Evolutionary conservation across 1,140 invertebrate species (phyloP).

Genomic region (Tetramorium simillimum): DNA sequence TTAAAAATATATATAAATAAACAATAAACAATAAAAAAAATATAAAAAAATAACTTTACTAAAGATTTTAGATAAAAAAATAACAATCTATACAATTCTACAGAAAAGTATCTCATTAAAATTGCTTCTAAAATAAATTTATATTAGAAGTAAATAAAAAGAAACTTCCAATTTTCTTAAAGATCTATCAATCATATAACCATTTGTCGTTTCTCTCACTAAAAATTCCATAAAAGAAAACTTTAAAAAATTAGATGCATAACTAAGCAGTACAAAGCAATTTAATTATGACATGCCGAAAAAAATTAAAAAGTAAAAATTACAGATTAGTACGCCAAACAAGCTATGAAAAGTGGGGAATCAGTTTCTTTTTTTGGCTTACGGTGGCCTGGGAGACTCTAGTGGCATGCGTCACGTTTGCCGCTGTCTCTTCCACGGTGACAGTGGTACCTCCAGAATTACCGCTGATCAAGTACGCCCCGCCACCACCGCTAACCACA

Average conservation of each 20-base stretch:
- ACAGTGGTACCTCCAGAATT: constrained; percentile 86
- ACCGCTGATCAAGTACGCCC: constrained; percentile 89
- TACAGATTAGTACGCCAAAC: constrained; percentile 76
- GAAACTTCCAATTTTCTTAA: not conserved
- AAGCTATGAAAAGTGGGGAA: constrained; percentile 80
- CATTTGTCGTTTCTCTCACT: not conserved
- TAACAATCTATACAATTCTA: not conserved
- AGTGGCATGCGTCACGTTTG: constrained; percentile 92
- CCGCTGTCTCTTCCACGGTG: constrained; percentile 86
- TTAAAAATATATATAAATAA: constrained; percentile 3
- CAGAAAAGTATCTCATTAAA: constrained; percentile 7
- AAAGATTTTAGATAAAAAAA: not conserved
- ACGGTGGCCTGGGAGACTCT: constrained; percentile 95
- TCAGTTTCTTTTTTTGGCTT: constrained; percentile 85
- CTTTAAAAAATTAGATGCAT: not conserved
- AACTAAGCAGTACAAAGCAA: constrained; percentile 42
- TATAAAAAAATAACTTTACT: not conserved
- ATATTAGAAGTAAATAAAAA: not conserved
- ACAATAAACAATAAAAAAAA: too few species aligned
- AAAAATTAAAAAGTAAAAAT: constrained; percentile 22
- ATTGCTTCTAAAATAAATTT: not conserved
- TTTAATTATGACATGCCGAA: constrained; percentile 40
- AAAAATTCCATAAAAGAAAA: not conserved
- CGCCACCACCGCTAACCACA: constrained; percentile 86
- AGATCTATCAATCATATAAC: not conserved